Evolutionary conservation across 92 coral and sea anemone genomes (phyloP).

Genomic region (Palythoa heliodiscus): DNA sequence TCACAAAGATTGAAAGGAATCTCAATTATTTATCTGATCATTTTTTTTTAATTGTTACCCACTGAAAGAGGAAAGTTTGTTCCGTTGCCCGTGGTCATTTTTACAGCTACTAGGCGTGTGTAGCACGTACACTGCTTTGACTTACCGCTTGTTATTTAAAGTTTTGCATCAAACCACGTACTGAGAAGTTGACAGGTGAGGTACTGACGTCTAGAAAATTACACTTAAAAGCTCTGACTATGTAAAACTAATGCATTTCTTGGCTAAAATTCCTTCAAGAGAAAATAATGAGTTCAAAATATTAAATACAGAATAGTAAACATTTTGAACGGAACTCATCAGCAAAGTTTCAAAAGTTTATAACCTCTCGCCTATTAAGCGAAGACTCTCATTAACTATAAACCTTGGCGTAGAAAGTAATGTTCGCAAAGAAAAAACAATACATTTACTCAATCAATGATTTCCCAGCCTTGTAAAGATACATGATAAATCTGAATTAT

Average conservation of each 20-base stretch:
- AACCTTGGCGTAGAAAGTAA: not conserved
- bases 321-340: not conserved
- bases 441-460: not conserved
- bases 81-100: not conserved
- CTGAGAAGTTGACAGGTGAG: not conserved
- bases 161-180: not conserved
- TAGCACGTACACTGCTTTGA: not conserved
- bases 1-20: not conserved
- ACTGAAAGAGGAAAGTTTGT: not conserved
- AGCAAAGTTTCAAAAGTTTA: not conserved
- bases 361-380: not conserved
- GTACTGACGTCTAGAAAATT: not conserved
- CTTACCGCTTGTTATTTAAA: not conserved
- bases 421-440: conserved; percentile 2
- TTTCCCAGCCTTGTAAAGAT: not conserved
- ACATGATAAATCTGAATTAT: too few species aligned
- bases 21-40: not conserved
- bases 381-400: not conserved
- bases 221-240: not conserved
- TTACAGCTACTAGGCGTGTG: not conserved
- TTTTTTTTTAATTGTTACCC: conserved; percentile 1
- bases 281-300: not conserved
- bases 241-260: not conserved
- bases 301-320: not conserved
- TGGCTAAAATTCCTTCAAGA: not conserved